Percentiles rank a stretch among this genome's conserved stretches.
Evolutionary conservation across 1,140 invertebrate genomes (phyloP).

Genomic region (Musca vetustissima): DNA sequence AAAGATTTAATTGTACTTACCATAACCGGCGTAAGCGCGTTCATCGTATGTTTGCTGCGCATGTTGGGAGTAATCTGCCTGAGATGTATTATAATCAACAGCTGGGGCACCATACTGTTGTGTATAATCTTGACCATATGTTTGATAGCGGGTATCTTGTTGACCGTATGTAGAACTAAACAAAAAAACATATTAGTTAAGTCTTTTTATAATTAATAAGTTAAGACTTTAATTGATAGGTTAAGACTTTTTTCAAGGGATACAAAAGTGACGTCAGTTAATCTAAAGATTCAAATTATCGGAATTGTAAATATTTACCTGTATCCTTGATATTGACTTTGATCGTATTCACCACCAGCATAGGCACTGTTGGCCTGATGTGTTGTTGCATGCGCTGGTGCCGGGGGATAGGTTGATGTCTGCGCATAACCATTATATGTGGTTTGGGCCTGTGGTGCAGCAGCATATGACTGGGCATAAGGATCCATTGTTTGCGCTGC

Average conservation of each 20-base stretch:
- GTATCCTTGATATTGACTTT: conserved; percentile 51
- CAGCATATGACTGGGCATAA: conserved; percentile 48
- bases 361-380: conserved; percentile 45
- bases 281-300: too few relatives aligned
- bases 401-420: conserved; percentile 42
- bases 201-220: background rate
- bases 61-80: conserved; percentile 52
- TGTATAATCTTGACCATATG: conserved; percentile 51
- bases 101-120: conserved; percentile 51
- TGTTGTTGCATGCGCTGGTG: conserved; percentile 34
- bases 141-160: conserved; percentile 49
- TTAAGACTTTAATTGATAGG: background rate
- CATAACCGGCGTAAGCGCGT: conserved; percentile 50
- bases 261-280: too few relatives aligned
- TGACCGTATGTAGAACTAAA: conserved; percentile 49
- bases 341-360: conserved; percentile 47
- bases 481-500: conserved; percentile 51
- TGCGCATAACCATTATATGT: conserved; percentile 52
- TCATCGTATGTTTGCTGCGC: conserved; percentile 45
- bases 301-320: too few relatives aligned
- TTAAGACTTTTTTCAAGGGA: background rate
- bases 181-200: conserved; percentile 11
- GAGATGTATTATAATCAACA: conserved; percentile 50
- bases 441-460: conserved; percentile 42
- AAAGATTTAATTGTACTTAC: conserved; percentile 35